phyloP scores from a whole-genome alignment of 2,113 vertebrate genomes.

The Otolemur garnettii region DNA sequence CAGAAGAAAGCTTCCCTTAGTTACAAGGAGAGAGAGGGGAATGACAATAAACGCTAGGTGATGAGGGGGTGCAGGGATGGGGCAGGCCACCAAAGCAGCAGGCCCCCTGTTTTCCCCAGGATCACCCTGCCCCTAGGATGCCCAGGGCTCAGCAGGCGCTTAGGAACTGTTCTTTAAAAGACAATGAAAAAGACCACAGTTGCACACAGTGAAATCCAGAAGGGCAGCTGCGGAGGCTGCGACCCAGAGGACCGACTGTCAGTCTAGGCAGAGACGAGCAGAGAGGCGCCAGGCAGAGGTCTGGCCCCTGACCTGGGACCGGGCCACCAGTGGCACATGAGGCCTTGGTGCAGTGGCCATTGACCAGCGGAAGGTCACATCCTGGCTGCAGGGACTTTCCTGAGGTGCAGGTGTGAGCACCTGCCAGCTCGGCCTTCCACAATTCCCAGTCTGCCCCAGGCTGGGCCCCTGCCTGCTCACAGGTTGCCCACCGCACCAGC shows the following conservation, averaged over 20 bases:
- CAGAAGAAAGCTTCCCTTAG: background rate
- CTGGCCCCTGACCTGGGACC: fast-evolving
- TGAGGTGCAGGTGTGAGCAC: background rate
- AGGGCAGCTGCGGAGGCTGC: too few relatives aligned
- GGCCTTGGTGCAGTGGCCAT: too few relatives aligned
- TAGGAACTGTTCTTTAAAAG: background rate
- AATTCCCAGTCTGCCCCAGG: background rate
- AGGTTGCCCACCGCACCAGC: background rate
- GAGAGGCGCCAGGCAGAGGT: fast-evolving
- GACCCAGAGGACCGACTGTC: too few relatives aligned
- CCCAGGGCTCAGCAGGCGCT: too few relatives aligned
- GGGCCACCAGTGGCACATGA: fast-evolving
- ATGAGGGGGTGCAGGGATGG: background rate
- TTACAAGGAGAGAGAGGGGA: background rate
- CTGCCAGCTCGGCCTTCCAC: background rate
- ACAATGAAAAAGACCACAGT: background rate
- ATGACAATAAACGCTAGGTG: too few relatives aligned
- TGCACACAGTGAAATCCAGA: too few relatives aligned
- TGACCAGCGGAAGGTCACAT: background rate
- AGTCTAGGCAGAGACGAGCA: fast-evolving
- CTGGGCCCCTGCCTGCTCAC: background rate
- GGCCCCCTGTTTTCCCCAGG: background rate
- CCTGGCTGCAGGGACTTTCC: background rate
- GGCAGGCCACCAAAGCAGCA: background rate
- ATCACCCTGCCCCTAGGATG: background rate